These are phyloP conservation scores for Caenorhabditis briggsae DNA, from an alignment of 1,140 invertebrate species.

Conservation along the genomic window DNA sequence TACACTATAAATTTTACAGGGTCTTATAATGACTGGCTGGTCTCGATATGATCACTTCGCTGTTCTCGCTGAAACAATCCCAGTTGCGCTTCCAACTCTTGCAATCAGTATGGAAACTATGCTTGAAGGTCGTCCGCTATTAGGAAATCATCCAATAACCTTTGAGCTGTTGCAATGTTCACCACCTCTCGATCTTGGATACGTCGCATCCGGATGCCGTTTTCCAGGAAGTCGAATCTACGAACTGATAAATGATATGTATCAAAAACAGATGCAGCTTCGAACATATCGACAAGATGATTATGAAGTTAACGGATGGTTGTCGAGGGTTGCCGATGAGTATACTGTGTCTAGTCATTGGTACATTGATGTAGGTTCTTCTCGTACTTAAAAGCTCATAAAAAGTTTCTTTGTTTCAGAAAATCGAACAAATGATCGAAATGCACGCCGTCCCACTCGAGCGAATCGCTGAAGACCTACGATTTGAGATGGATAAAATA, in stretches of 20 bases:
- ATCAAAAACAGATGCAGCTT: conserved; percentile 34
- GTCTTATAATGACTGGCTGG: conserved; percentile 77
- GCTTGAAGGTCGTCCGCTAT: conserved; percentile 52
- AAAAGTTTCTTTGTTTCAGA: conserved; percentile 26
- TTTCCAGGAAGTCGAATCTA: conserved; percentile 63
- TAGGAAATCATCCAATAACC: conserved; percentile 56
- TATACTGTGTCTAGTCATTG: conserved; percentile 60
- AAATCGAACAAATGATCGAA: conserved; percentile 55
- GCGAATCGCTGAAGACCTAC: conserved; percentile 2
- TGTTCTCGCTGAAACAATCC: conserved; percentile 89
- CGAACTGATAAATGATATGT: conserved; percentile 56
- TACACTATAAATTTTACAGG: conserved; percentile 62
- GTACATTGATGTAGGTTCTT: conserved; percentile 57
- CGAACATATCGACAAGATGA: conserved; percentile 55
- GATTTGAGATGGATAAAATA: conserved; percentile 55
- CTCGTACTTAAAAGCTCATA: background rate
- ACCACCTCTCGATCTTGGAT: conserved; percentile 57
- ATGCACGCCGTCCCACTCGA: conserved; percentile 26
- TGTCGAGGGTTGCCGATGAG: conserved; percentile 45
- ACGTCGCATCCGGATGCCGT: conserved; percentile 54
- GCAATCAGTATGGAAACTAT: conserved; percentile 78
- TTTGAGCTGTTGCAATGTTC: conserved; percentile 58
- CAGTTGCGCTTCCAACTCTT: conserved; percentile 85
- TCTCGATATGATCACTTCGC: conserved; percentile 89
- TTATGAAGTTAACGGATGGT: conserved; percentile 59